Evolutionary conservation across 2,113 vertebrate genomes (phyloP).

Genomic region (rat (Rattus norvegicus)): DNA sequence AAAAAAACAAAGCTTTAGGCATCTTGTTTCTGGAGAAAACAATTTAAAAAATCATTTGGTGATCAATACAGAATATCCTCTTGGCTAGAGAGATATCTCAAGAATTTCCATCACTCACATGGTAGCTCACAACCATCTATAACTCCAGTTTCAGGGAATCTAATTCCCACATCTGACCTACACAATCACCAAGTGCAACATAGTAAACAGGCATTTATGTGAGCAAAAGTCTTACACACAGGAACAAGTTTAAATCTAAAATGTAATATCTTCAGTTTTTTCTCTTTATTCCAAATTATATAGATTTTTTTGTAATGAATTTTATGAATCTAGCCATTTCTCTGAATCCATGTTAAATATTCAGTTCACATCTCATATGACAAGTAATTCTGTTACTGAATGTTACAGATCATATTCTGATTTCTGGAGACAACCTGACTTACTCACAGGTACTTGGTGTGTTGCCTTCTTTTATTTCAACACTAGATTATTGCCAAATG

Average conservation of each 20-base stretch:
- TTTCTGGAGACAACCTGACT: neutral
- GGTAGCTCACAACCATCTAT: neutral
- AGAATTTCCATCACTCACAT: neutral
- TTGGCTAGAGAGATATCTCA: neutral
- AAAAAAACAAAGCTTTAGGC: no score
- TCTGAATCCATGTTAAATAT: neutral
- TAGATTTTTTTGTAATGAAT: no score
- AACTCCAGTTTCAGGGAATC: neutral
- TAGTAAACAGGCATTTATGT: neutral
- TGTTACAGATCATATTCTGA: neutral
- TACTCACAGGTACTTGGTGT: neutral
- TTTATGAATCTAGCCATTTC: neutral
- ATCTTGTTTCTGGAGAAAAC: neutral
- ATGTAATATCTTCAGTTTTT: neutral
- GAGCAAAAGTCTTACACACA: neutral
- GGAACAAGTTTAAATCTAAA: slow-evolving; percentile 19
- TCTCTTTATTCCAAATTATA: neutral
- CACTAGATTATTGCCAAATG: no score
- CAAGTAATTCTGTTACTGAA: neutral
- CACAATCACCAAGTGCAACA: neutral
- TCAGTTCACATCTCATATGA: no score
- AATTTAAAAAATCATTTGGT: no score
- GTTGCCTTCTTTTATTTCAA: neutral
- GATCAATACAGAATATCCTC: neutral
- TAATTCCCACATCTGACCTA: neutral